These are phyloP conservation scores for Danio jaintianensis DNA, from an alignment of 2,797 vertebrate species.

Conservation along the genomic window DNA sequence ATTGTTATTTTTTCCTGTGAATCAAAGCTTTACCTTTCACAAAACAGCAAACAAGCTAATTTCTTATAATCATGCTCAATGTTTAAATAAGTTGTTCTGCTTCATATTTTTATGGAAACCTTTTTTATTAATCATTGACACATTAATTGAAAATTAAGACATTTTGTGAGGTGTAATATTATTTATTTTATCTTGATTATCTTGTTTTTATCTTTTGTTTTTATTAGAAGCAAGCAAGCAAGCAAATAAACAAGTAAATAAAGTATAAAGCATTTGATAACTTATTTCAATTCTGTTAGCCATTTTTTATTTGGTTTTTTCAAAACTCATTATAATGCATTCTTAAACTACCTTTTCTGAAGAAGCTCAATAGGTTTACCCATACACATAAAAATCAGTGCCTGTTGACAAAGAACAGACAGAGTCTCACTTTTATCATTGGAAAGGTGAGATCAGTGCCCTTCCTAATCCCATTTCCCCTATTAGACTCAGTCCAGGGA, in stretches of 20 bases:
- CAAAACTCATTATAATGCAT: neutral
- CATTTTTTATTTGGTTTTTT: neutral
- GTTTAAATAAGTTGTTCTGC: too few species aligned
- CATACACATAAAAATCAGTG: constrained; percentile 35
- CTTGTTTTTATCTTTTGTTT: neutral
- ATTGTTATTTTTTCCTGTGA: too few species aligned
- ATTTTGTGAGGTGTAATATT: neutral
- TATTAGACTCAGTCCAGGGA: constrained; percentile 53
- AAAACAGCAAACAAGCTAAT: too few species aligned
- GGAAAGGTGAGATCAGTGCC: constrained; percentile 47
- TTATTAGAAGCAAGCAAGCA: neutral
- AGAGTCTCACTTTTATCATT: constrained; percentile 55
- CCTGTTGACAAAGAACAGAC: constrained; percentile 45
- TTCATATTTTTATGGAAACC: too few species aligned
- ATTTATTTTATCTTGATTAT: neutral
- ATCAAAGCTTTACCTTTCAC: too few species aligned
- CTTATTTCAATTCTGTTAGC: neutral
- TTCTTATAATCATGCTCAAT: too few species aligned
- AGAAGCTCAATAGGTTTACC: neutral
- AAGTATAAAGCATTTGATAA: neutral
- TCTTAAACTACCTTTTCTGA: neutral
- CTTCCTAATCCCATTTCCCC: constrained; percentile 52
- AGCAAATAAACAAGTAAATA: neutral
- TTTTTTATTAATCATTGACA: too few species aligned
- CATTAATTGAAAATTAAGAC: too few species aligned